Percentiles rank a stretch among this genome's conserved stretches.
These are phyloP conservation scores for Eledone cirrhosa DNA, from an alignment of 2,888 invertebrate species.

Conservation along the genomic window DNA sequence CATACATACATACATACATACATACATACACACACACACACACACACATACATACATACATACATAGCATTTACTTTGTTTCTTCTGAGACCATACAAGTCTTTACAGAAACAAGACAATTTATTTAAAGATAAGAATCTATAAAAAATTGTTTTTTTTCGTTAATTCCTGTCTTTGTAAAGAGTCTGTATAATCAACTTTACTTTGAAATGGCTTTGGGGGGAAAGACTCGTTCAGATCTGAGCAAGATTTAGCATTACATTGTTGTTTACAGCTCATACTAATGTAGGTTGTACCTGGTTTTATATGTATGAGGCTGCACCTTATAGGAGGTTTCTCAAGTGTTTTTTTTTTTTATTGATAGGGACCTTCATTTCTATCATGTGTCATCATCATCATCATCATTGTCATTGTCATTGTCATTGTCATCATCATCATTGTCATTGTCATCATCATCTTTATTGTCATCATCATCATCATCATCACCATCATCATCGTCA, in stretches of 20 bases:
- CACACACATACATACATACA: conserved; percentile 7
- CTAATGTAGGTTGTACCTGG: too few species aligned
- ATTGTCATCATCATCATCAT: conserved; percentile 1
- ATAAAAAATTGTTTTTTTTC: too few species aligned
- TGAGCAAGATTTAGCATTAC: neutral
- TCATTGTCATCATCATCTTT: neutral
- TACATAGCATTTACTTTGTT: neutral
- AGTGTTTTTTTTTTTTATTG: neutral
- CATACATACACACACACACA: neutral
- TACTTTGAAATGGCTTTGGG: neutral
- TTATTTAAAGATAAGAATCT: neutral
- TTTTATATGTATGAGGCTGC: too few species aligned
- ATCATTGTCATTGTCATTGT: too few species aligned
- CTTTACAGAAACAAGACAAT: neutral
- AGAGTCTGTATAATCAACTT: neutral
- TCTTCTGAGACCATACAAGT: neutral
- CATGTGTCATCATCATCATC: neutral
- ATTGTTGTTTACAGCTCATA: too few species aligned
- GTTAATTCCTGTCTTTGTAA: too few species aligned
- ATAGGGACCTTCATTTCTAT: neutral
- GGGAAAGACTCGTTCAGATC: neutral
- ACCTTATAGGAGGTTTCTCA: neutral
- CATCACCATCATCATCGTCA: neutral
- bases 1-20: neutral
- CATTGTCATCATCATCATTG: too few species aligned